Base-by-base conservation (phyloP, 2,888 invertebrate genomes). In the Mythimna lalbum region DNA sequence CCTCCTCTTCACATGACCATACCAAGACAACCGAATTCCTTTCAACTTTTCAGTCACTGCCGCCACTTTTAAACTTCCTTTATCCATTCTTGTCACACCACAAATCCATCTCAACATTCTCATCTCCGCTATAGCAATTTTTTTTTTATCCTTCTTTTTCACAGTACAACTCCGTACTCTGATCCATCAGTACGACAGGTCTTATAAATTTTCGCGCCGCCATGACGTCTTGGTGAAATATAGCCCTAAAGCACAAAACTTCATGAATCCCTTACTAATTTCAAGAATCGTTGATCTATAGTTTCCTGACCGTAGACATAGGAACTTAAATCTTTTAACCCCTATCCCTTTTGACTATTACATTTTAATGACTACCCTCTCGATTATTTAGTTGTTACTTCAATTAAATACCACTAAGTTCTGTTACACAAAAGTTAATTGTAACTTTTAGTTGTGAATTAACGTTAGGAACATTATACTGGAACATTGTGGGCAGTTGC, bases 341-440 rank as follows among this genome's bases (percentile, higher is more conserved):
- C n/a, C 27, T 3, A 31, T 55, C 59, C 39, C 53, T 69, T 75
- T 47, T 52, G 53, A 43, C 27, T 63, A 27, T 59, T 33, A 66
- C 50, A 66, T 63, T 71, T 55, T 76, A 76, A 72, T 59, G 52
- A 39, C 19, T 39, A 50, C 57, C 31, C 53, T 43, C 49, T n/a
- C 39, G 61, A 76, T 69, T 76, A 57, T 72, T 63, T 71, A 61
- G 63, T 50, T 60, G 36, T 79, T 71, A 69, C 17, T 53, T 49
- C 49, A 55, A 76, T 76, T 57, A 69, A 80, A 76, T 52, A 59
- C 14, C 55, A 47, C 56, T 63, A 19, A 63, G 27, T 14, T 27
- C 9, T 21, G 52, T 56, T 64, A 19, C 23, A 56, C 63, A 63
- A 43, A 63, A 53, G 56, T 64, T 77, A 27, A 53, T 64, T 50